Conservation (phyloP, 2,888 invertebrate species). For the Andrena dorsata region DNA sequence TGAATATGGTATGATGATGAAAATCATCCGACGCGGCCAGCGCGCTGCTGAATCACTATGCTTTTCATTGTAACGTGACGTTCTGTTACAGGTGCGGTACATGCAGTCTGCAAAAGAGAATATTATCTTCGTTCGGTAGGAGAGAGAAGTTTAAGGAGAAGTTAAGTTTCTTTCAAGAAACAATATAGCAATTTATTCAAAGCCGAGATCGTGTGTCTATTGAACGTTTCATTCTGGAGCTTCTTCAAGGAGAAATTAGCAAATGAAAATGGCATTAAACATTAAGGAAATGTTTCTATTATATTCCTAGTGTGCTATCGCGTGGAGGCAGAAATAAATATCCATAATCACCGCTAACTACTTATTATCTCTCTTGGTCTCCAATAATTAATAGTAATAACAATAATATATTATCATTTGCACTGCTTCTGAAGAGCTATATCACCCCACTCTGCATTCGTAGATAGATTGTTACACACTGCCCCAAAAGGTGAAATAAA, state of each 20-base stretch:
- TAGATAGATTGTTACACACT: too few relatives aligned
- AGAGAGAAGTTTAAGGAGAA: neutral
- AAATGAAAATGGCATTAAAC: too few relatives aligned
- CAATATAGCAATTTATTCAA: neutral
- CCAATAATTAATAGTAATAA: too few relatives aligned
- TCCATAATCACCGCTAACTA: too few relatives aligned
- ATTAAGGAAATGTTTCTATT: too few relatives aligned
- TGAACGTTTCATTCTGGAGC: neutral
- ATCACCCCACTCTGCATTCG: too few relatives aligned
- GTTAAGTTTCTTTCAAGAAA: constrained; percentile 8
- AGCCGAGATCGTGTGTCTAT: constrained; percentile 2
- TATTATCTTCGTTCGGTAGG: neutral
- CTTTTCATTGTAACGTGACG: constrained; percentile 19
- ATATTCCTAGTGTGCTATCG: too few relatives aligned
- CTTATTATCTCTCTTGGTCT: too few relatives aligned
- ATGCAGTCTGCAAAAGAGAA: constrained; percentile 5
- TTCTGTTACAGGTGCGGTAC: constrained; percentile 34
- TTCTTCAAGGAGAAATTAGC: neutral
- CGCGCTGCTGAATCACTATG: constrained; percentile 50
- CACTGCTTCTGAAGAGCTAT: too few relatives aligned
- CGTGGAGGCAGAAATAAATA: too few relatives aligned
- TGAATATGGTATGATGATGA: constrained; percentile 44
- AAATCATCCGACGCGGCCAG: constrained; percentile 41
- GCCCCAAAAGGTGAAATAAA: too few relatives aligned
- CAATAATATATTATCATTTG: too few relatives aligned